These are phyloP conservation scores for Rhincodon typus DNA, from an alignment of 2,797 vertebrate genomes.

Conservation along the genomic window DNA sequence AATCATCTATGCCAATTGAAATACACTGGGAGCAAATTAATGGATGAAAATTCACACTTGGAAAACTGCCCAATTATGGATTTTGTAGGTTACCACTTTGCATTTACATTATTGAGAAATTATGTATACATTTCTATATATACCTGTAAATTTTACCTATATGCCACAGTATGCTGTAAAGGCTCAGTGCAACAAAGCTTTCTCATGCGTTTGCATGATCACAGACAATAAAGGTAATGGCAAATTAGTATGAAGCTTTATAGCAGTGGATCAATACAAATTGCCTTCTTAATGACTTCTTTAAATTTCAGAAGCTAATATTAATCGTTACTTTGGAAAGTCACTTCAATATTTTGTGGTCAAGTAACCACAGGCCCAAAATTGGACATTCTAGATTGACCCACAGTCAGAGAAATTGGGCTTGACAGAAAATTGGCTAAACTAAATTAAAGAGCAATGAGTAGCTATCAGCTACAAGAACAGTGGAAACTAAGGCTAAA, in stretches of 20 bases:
- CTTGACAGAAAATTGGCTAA: too few relatives aligned
- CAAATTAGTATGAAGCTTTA: neutral
- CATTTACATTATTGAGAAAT: neutral
- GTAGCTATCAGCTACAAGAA: too few relatives aligned
- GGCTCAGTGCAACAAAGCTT: neutral
- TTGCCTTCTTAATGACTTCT: neutral
- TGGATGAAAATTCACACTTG: neutral
- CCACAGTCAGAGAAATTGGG: too few relatives aligned
- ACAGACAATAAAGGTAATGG: neutral
- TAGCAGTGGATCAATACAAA: neutral
- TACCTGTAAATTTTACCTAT: neutral
- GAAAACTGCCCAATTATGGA: neutral
- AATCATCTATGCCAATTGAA: neutral
- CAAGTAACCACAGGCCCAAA: too few relatives aligned
- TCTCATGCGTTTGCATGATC: neutral
- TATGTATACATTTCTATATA: neutral
- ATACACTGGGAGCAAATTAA: neutral
- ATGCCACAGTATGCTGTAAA: neutral
- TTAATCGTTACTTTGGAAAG: neutral
- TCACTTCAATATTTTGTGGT: neutral
- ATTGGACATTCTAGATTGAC: too few relatives aligned
- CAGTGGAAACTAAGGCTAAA: too few relatives aligned
- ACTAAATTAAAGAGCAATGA: too few relatives aligned
- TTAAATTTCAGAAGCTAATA: neutral
- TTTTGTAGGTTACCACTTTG: neutral